Percentiles rank a stretch among this genome's conserved stretches.
These are phyloP conservation scores for Dione juno DNA, from an alignment of 2,888 invertebrate genomes.

Conservation along the genomic window DNA sequence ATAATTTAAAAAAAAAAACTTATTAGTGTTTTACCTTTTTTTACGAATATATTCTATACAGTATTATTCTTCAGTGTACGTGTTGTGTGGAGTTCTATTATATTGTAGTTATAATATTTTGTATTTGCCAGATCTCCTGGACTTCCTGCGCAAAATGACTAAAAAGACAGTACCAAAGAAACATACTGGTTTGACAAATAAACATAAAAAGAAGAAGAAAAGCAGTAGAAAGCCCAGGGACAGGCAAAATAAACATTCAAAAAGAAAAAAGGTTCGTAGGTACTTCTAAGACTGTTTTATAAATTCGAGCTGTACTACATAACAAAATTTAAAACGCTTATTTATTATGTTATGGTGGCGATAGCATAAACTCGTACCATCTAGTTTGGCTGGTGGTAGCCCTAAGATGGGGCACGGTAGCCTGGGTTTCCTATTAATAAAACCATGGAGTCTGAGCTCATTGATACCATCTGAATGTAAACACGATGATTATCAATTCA, in stretches of 20 bases:
- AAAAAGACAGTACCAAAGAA: slow-evolving; percentile 35
- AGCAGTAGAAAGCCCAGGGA: slow-evolving; percentile 48
- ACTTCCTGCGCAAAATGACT: slow-evolving; percentile 42
- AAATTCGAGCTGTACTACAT: too few species aligned
- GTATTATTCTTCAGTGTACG: neutral
- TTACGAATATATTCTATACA: neutral
- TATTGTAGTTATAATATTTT: neutral
- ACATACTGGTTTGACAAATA: neutral
- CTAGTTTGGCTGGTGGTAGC: too few species aligned
- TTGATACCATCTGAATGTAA: too few species aligned
- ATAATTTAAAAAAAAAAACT: neutral
- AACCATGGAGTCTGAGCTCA: too few species aligned
- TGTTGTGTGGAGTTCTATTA: neutral
- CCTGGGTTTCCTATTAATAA: too few species aligned
- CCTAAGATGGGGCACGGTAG: too few species aligned
- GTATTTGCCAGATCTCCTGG: neutral
- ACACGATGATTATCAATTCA: too few species aligned
- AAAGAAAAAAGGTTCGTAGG: slow-evolving; percentile 56
- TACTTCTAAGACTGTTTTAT: too few species aligned
- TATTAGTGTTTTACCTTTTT: too few species aligned
- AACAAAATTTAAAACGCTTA: too few species aligned
- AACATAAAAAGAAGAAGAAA: slow-evolving; percentile 45
- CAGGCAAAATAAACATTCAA: slow-evolving; percentile 52
- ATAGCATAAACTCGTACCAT: too few species aligned
- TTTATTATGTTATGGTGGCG: too few species aligned